phyloP scores from a whole-genome alignment of 1,140 invertebrate species.

The Notospermus geniculatus region DNA sequence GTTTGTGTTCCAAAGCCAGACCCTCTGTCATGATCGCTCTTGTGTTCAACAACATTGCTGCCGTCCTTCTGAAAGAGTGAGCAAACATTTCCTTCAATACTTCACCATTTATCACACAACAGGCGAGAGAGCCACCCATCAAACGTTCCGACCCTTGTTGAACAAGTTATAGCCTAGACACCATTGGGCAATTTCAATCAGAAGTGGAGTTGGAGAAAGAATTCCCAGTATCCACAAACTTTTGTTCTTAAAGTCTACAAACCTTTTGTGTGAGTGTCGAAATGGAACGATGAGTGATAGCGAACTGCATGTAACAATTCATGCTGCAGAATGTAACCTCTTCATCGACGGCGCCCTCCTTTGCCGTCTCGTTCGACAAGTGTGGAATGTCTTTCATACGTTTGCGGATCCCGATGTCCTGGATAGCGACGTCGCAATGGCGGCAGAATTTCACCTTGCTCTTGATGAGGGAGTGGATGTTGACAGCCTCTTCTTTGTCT shows the following conservation, averaged over 20 bases:
- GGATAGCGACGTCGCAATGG: constrained; percentile 85
- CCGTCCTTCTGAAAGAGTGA: constrained; percentile 49
- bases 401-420: constrained; percentile 72
- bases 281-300: constrained; percentile 64
- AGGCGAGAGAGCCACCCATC: too few species aligned
- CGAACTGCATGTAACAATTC: constrained; percentile 80
- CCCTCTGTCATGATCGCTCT: constrained; percentile 52
- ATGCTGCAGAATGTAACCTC: constrained; percentile 73
- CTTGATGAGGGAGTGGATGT: constrained; percentile 86
- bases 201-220: too few species aligned
- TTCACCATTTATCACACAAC: too few species aligned
- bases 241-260: too few species aligned
- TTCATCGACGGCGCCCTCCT: constrained; percentile 44
- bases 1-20: constrained; percentile 12
- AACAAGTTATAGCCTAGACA: too few species aligned
- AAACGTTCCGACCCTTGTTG: too few species aligned
- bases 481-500: constrained; percentile 59
- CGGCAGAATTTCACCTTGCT: constrained; percentile 83
- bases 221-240: too few species aligned
- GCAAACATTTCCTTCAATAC: too few species aligned
- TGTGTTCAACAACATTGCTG: constrained; percentile 66
- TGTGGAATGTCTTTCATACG: constrained; percentile 74
- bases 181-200: too few species aligned
- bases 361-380: constrained; percentile 54
- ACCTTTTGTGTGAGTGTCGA: constrained; percentile 35